Base-by-base conservation (phyloP, 2,113 vertebrate species). In the Rhombomys opimus region DNA sequence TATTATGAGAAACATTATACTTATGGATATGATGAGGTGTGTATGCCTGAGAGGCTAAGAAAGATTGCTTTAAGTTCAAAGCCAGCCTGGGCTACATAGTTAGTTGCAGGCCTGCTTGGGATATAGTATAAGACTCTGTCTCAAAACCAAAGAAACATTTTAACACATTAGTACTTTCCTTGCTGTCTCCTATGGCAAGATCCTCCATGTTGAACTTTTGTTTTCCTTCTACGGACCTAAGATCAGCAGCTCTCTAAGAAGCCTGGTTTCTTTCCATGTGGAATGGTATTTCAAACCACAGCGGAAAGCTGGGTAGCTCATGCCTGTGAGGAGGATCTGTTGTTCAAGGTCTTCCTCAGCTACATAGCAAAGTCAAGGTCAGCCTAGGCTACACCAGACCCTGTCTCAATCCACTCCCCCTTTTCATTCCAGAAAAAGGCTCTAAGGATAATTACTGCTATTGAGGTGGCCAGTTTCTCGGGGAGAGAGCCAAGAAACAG, bases 101-200 rank as follows among this genome's bases (percentile, higher is more conserved):
- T 81, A 80, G 73, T 84, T 63, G 23, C 5, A 87, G 17, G 54
- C 87, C 89, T 87, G 76, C 61, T 17, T 81, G n/a, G 65, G 32
- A 30, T 77, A 57, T 59, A 32, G 27, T 70, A 22, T 25, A 59
- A 35, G 41, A 95, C 46, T 54, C 4, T 7, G n/a, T 57, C 50
- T 87, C 86, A 72, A 95, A 92, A 90, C 35, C n/a, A 91, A 89
- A 32, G 38, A 86, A 35, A 35, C 25, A 32, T 93, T 94, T 73
- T 57, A 54, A 76, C 38, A 59, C 46, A 81, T 72, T 32, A 72
- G 14, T 72, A 25, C 22, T 14, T 73, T 68, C 38, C 72, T 91
- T 95, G 61, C 65, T 87, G 2, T 70, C 27, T 91, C 14, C 0
- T 52, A 14, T 23, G 63, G 80, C 87, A 72, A 76, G 32, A 68